Percentiles rank a stretch among this genome's conserved stretches.
Evolutionary conservation across 2,888 invertebrate species (phyloP).

Genomic region (Antheraea assamensis): DNA sequence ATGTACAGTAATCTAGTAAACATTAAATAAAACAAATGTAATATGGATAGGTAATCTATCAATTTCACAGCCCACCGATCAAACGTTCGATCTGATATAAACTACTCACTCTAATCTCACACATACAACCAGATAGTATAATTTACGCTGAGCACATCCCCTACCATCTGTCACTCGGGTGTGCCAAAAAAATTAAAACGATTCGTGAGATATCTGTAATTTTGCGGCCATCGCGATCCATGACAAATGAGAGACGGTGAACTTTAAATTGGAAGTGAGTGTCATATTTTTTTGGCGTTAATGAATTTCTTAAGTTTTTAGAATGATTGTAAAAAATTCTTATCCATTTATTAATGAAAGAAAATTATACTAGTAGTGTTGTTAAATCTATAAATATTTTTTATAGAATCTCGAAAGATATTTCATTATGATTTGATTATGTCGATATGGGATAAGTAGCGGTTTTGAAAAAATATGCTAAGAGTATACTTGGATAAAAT

Average conservation of each 20-base stretch:
- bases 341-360: background rate
- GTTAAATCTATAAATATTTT: background rate
- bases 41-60: conserved; percentile 41
- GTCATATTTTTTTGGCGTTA: conserved; percentile 14
- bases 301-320: conserved; percentile 5
- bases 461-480: background rate
- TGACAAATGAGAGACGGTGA: conserved; percentile 14
- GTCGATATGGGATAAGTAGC: background rate
- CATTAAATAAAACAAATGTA: conserved; percentile 16
- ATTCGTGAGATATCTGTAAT: conserved; percentile 10
- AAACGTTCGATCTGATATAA: conserved; percentile 42
- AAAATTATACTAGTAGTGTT: background rate
- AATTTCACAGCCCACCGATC: conserved; percentile 57
- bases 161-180: conserved; percentile 24
- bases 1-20: conserved; percentile 1
- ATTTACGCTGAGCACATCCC: conserved; percentile 31
- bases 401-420: background rate
- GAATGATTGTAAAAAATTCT: background rate
- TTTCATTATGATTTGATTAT: background rate
- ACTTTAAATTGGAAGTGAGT: conserved; percentile 15
- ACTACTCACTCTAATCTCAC: conserved; percentile 39
- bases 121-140: conserved; percentile 31
- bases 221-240: conserved; percentile 13
- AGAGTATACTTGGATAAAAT: background rate
- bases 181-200: conserved; percentile 11